Evolutionary conservation across 2,797 vertebrate genomes (phyloP).

Genomic region (Bradypodion pumilum): DNA sequence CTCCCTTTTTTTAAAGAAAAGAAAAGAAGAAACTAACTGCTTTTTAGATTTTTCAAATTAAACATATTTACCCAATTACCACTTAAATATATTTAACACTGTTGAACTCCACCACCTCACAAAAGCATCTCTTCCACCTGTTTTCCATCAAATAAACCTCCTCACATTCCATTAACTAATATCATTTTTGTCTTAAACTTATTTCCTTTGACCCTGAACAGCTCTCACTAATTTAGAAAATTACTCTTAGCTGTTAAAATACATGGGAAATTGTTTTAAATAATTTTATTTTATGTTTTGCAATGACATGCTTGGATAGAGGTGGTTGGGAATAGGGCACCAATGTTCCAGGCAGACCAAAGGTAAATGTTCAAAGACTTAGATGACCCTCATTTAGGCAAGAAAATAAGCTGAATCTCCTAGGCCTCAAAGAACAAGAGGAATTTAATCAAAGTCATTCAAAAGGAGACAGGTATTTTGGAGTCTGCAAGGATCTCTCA

Average conservation of each 20-base stretch:
- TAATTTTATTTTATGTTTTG: conserved; percentile 15
- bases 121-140: conserved; percentile 45
- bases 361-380: background rate
- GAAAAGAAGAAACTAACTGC: background rate
- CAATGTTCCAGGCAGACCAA: background rate
- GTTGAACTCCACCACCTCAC: conserved; percentile 38
- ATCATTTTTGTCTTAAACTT: conserved; percentile 51
- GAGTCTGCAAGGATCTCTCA: background rate
- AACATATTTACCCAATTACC: conserved; percentile 34
- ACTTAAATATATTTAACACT: conserved; percentile 35
- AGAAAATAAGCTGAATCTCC: background rate
- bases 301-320: background rate
- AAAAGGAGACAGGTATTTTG: background rate
- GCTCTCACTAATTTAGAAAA: conserved; percentile 65
- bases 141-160: conserved; percentile 30
- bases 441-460: background rate
- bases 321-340: background rate
- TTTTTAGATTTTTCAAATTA: conserved; percentile 45
- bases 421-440: background rate
- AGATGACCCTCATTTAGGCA: background rate
- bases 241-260: conserved; percentile 41
- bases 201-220: conserved; percentile 60
- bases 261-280: conserved; percentile 17
- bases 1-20: conserved; percentile 3
- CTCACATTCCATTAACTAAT: conserved; percentile 49